Base-by-base conservation (phyloP, 2,888 invertebrate species). In the Rhagonycha fulva region DNA sequence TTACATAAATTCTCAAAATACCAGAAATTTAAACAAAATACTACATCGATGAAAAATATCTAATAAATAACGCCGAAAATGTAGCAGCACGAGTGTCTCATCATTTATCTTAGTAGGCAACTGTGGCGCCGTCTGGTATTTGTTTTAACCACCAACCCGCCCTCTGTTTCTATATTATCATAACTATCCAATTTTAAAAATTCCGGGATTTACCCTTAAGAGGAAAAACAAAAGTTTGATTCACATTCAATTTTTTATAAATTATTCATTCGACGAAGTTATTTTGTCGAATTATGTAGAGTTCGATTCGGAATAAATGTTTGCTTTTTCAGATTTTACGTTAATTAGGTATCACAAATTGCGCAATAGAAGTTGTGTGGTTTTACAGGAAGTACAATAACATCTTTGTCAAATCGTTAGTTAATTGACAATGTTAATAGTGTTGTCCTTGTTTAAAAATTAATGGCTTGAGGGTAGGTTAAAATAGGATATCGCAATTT, bases 71-170 rank as follows among this genome's bases (percentile, higher is more conserved):
- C 80, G 76, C 78, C 79, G 79, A 82, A 83, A 82, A 82, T 83
- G 83, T 82, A 82, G 82, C 83, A 78, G 81, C 78, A 80, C 79
- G 79, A 76, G 79, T 77, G 80, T 78, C 80, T 79, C 80, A 82
- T 82, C 83, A 83, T 83, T 83, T 83, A 83, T 83, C 82, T 83
- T 83, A 78, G 74, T 78, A 80, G 81, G 80, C 81, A 80, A 81
- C 80, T 71, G 76, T 78, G 82, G 82, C 82, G 82, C 82, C 82
- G 82, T 82, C 82, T 82, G 82, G 82, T 80, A 82, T 82, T 82
- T 82, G 82, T 81, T 82, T 82, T 80, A 82, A 82, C 82, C 81
- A 79, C 80, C 76, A 81, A 78, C 78, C 82, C 82, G 82, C 82
- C 82, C 82, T 81, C 79, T 82, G 79, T 80, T 81, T 81, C 75